Evolutionary conservation across 2,113 vertebrate species (phyloP), one percentile per base, ranked within the genome.

Genomic region (Seriola aureovittata): DNA sequence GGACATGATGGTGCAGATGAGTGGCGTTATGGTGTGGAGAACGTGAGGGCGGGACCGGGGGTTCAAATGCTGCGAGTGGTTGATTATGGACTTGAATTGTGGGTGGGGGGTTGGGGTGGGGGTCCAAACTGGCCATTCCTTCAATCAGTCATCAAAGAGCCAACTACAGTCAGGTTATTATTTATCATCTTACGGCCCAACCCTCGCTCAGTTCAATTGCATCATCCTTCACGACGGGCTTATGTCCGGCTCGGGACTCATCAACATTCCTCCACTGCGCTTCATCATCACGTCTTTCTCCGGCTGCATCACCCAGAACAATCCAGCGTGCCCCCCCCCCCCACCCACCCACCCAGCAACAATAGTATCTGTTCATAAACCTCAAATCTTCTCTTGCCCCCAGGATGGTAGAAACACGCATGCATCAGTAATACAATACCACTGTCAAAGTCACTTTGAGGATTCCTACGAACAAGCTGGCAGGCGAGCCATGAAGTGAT

Each of bases 371-470:
- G 78, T 87, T 85, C 77, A 73, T 89, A 85, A 74, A 89, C 46
- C 44, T 75, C 67, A 81, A 70, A 71, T 88, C 80, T 82, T 80
- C 66, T 76, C 69, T 73, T 86, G 62, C 67, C 52, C 66, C 65
- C 63, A 9, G 69, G 62, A 78, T 82, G 71, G 75, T 50, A 71
- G 80, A 79, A 90, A 82, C 80, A 85, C 3, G 12, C 83, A 78
- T 60, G 64, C 70, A 88, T 83, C 85, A 71, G 92, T 89, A 93
- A 94, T 84, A 92, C 88, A 92, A 93, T 55, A 91, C 87, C 80
- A 73, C 75, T 48, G 82, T 74, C 92, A 95, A 93, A 93, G 90
- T 92, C 85, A 91, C 91, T 87, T 92, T 88, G 88, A 84, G 77
- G 81, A 92, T 89, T 91, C 78, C 69, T 86, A 23, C 40, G 65